A percentile compares a stretch with the other conserved stretches of the same genome.
phyloP scores from a whole-genome alignment of 1,140 invertebrate species.

The Bombus sibiricus region DNA sequence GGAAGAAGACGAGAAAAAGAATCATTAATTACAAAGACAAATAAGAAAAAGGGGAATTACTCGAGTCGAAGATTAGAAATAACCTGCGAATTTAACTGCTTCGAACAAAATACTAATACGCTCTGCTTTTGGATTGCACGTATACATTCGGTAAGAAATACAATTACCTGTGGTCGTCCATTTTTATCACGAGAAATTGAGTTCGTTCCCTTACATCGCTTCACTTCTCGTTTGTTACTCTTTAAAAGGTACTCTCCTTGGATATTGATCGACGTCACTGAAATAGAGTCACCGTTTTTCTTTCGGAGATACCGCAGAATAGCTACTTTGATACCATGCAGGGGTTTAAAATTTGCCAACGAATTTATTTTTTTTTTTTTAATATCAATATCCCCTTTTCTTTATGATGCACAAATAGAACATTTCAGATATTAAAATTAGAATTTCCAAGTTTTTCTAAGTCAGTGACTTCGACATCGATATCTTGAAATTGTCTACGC shows the following conservation, averaged over 20 bases:
- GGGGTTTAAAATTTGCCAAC: background rate
- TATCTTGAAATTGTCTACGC: background rate
- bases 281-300: background rate
- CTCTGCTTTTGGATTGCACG: background rate
- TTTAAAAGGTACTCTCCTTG: conserved; percentile 46
- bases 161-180: background rate
- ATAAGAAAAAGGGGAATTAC: background rate
- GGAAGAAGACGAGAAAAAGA: no score
- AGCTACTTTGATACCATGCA: background rate
- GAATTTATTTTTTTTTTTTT: background rate
- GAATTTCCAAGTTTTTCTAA: background rate
- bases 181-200: background rate
- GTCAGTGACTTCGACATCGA: background rate
- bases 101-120: background rate
- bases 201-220: conserved; percentile 15
- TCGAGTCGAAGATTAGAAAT: background rate
- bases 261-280: conserved; percentile 48
- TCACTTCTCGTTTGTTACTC: conserved; percentile 22
- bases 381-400: background rate
- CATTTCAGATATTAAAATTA: background rate
- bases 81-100: background rate
- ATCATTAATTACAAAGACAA: background rate
- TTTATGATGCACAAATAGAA: background rate
- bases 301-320: background rate
- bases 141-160: background rate